phyloP scores from a whole-genome alignment of 2,888 invertebrate species.

The Lamellibrachia satsuma region DNA sequence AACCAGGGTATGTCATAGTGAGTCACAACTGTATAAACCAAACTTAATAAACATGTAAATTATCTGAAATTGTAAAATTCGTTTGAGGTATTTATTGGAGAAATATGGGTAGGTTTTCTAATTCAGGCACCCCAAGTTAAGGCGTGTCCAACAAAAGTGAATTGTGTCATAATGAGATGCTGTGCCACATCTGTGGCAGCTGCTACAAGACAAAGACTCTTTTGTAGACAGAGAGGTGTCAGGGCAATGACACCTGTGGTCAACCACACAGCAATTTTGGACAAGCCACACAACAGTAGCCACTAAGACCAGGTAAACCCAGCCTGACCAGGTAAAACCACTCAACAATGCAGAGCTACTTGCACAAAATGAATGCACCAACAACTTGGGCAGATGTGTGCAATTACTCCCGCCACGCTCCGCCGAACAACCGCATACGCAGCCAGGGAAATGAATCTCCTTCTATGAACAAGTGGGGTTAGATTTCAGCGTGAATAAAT shows the following conservation, averaged over 20 bases:
- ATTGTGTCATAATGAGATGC: too few relatives aligned
- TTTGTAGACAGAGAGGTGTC: background rate
- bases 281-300: background rate
- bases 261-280: background rate
- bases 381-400: background rate
- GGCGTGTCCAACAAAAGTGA: too few relatives aligned
- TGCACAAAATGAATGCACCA: conserved; percentile 2
- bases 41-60: too few relatives aligned
- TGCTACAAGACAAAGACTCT: background rate
- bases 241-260: background rate
- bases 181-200: background rate
- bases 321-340: background rate
- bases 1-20: too few relatives aligned
- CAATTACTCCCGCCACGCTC: background rate
- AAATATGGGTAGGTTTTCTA: too few relatives aligned
- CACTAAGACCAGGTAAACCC: background rate
- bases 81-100: too few relatives aligned
- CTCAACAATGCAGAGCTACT: background rate
- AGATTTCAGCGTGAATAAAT: conserved; percentile 12
- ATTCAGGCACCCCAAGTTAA: too few relatives aligned
- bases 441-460: conserved; percentile 4
- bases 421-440: background rate
- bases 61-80: too few relatives aligned
- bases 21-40: too few relatives aligned
- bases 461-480: background rate